These are phyloP conservation scores for Scalopus aquaticus DNA, from an alignment of 2,113 vertebrate genomes.

Conservation along the genomic window DNA sequence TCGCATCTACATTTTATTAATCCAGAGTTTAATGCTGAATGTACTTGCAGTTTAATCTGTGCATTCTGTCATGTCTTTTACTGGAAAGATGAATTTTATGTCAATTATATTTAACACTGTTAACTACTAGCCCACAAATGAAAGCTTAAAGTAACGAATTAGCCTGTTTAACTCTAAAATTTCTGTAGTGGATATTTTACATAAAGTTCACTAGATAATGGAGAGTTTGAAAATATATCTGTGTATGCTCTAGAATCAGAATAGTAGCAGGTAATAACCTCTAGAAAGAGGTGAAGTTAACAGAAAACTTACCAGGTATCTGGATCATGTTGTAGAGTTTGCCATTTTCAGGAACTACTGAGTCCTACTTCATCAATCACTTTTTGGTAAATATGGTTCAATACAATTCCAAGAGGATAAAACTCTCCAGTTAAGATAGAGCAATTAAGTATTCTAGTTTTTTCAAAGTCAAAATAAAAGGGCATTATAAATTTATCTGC, in stretches of 20 bases:
- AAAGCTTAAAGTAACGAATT: constrained; percentile 30
- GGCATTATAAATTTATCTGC: neutral
- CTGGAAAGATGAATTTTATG: neutral
- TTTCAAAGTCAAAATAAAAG: constrained; percentile 11
- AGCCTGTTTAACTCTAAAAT: neutral
- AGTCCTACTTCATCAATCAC: neutral
- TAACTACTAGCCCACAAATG: constrained; percentile 56
- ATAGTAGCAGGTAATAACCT: neutral
- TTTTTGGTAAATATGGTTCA: neutral
- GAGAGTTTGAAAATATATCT: constrained; percentile 54
- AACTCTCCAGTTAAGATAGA: neutral
- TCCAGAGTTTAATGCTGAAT: constrained; percentile 39
- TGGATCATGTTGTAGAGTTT: neutral
- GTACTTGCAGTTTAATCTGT: neutral
- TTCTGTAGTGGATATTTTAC: neutral
- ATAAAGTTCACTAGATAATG: neutral
- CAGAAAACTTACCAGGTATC: neutral
- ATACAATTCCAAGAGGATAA: neutral
- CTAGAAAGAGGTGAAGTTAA: neutral
- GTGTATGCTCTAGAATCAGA: constrained; percentile 8
- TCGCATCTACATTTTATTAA: constrained; percentile 34
- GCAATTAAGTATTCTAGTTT: neutral
- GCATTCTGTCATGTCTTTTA: neutral
- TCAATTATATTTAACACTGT: neutral
- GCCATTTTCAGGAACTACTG: neutral